phyloP scores from a whole-genome alignment of 1,140 invertebrate species.

The Lasioglossum albipes region DNA sequence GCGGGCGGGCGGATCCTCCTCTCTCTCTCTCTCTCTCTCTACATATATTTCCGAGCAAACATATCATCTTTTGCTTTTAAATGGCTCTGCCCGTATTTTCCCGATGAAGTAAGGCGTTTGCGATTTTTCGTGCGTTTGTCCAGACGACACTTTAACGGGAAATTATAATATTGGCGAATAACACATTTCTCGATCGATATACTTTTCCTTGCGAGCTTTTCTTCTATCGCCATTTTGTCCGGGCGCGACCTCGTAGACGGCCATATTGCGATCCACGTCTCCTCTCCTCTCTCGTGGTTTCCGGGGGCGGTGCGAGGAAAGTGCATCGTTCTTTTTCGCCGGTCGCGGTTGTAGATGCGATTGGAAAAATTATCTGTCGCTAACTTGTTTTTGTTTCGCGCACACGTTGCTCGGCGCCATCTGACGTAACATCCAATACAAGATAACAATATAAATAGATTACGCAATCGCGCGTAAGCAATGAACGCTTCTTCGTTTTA shows the following conservation, averaged over 20 bases:
- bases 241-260: constrained; percentile 70
- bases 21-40: constrained; percentile 15
- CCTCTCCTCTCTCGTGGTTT: constrained; percentile 68
- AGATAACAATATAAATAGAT: constrained; percentile 76
- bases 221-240: constrained; percentile 75
- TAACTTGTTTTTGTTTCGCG: constrained; percentile 60
- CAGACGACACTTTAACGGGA: constrained; percentile 41
- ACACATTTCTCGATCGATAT: constrained; percentile 27
- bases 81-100: constrained; percentile 18
- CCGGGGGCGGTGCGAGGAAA: constrained; percentile 51
- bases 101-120: constrained; percentile 37
- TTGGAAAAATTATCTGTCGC: constrained; percentile 59
- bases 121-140: constrained; percentile 43
- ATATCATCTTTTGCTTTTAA: background rate
- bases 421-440: constrained; percentile 58
- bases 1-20: constrained; percentile 52
- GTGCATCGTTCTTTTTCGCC: constrained; percentile 39
- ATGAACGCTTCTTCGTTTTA: constrained; percentile 42
- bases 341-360: constrained; percentile 9
- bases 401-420: constrained; percentile 40
- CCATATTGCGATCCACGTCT: constrained; percentile 73
- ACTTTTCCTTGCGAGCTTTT: constrained; percentile 59
- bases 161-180: constrained; percentile 15
- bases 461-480: constrained; percentile 69
- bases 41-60: constrained; percentile 15